Conservation (phyloP, 2,888 invertebrate species). For the Chouioia cunea region DNA sequence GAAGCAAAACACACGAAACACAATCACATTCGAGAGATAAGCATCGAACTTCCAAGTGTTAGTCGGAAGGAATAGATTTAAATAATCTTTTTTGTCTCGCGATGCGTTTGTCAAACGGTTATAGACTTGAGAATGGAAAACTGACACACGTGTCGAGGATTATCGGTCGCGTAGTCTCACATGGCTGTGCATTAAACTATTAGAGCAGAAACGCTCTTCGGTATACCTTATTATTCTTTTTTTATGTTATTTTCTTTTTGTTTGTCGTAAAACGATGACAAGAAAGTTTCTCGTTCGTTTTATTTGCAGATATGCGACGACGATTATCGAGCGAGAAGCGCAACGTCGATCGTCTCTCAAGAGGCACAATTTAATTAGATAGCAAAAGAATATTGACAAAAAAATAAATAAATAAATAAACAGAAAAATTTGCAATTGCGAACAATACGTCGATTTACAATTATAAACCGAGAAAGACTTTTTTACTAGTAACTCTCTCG, state of each 20-base stretch:
- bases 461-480: no score
- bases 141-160: constrained; percentile 21
- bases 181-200: constrained; percentile 65
- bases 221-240: constrained; percentile 67
- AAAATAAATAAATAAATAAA: no score
- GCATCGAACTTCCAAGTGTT: constrained; percentile 39
- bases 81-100: constrained; percentile 33
- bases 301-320: constrained; percentile 41
- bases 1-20: not conserved
- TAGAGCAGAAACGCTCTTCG: constrained; percentile 62
- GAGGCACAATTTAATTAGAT: no score
- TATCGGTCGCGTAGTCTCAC: constrained; percentile 62
- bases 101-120: constrained; percentile 41
- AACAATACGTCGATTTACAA: no score
- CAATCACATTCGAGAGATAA: not conserved
- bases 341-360: not conserved
- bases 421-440: no score
- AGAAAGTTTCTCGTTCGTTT: no score
- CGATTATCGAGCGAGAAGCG: not conserved
- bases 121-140: constrained; percentile 38
- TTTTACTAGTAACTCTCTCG: no score
- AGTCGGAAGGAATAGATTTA: constrained; percentile 36
- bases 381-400: no score
- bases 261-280: constrained; percentile 55
- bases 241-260: no score